phyloP scores from a whole-genome alignment of 2,113 vertebrate species.

The Sus scrofa region DNA sequence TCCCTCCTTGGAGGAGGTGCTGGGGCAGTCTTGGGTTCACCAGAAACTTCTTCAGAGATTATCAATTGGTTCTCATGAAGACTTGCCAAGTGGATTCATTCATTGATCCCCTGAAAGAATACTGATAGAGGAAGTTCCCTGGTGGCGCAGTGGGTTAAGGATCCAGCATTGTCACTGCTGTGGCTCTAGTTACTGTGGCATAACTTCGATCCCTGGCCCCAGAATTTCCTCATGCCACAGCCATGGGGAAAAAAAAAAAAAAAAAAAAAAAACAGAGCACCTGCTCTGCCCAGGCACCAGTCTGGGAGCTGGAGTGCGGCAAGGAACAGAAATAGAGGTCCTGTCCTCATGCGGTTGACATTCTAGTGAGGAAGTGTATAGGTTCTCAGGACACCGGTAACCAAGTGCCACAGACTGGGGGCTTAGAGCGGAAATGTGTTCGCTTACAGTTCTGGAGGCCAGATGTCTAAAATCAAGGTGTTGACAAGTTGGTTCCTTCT shows the following conservation, averaged over 20 bases:
- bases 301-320: no score
- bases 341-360: background rate
- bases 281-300: background rate
- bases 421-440: background rate
- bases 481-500: background rate
- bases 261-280: no score
- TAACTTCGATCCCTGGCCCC: no score
- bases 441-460: background rate
- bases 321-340: no score
- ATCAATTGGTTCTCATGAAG: background rate
- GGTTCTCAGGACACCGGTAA: accelerated
- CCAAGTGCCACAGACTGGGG: no score
- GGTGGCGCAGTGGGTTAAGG: no score
- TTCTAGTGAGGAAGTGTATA: background rate
- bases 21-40: background rate
- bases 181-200: no score
- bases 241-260: no score
- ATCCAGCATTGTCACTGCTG: no score
- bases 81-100: background rate
- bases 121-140: no score
- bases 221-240: no score
- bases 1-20: background rate
- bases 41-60: background rate
- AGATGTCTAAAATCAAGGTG: background rate
- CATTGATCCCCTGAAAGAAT: background rate